phyloP scores from a whole-genome alignment of 1,140 invertebrate genomes.

The Apis mellifera region Amel_HAv3.1 CM009934.2:7180501-7181000 shows the following conservation, averaged over 20 bases:
- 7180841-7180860: not conserved
- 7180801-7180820: not conserved
- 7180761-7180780: not conserved
- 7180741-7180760: too few relatives aligned
- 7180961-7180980: conserved; percentile 29
- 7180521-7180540: conserved; percentile 4
- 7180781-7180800: not conserved
- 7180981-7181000: conserved; percentile 13
- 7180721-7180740: not conserved
- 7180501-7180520: not conserved
- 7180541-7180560: not conserved
- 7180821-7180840: too few relatives aligned
- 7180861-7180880: conserved; percentile 8
- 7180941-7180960: conserved; percentile 21
- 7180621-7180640: not conserved
- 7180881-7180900: not conserved
- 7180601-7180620: not conserved
- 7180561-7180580: not conserved
- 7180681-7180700: not conserved
- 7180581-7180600: not conserved
- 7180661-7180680: not conserved
- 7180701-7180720: not conserved
- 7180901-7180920: not conserved
- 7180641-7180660: not conserved
- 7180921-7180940: conserved; percentile 20